phyloP scores from a whole-genome alignment of 2,888 invertebrate genomes.

The Neuroscelio doddi region DNA sequence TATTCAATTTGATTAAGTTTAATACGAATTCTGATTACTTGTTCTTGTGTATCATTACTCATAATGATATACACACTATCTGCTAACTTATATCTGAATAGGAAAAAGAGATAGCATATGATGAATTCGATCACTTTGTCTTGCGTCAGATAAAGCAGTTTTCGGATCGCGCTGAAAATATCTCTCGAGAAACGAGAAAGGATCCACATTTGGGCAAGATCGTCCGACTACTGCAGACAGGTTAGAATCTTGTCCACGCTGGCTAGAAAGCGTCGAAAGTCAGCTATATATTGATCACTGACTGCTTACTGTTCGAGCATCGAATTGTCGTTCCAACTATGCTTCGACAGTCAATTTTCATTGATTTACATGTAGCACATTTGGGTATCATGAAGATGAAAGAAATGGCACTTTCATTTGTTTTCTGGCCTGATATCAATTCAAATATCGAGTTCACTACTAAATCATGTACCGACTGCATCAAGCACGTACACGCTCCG shows the following conservation, averaged over 20 bases:
- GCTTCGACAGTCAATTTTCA: constrained; percentile 7
- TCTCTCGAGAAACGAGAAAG: constrained; percentile 18
- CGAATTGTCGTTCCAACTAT: constrained; percentile 8
- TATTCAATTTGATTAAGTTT: no score
- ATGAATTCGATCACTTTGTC: constrained; percentile 15
- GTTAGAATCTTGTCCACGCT: not conserved
- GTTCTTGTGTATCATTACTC: no score
- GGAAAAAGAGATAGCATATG: constrained; percentile 5
- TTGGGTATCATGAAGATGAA: constrained; percentile 30
- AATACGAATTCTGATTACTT: no score
- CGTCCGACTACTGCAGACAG: constrained; percentile 3
- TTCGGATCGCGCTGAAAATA: constrained; percentile 12
- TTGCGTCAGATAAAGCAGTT: constrained; percentile 16
- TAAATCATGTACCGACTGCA: constrained; percentile 24
- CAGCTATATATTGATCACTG: constrained; percentile 4
- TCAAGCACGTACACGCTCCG: constrained; percentile 17
- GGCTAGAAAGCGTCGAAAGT: constrained; percentile 16
- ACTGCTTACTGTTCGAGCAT: constrained; percentile 18
- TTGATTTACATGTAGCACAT: constrained; percentile 17
- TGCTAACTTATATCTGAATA: no score
- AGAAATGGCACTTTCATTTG: constrained; percentile 13
- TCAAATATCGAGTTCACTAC: constrained; percentile 16
- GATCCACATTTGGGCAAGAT: constrained; percentile 15
- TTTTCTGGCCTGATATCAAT: constrained; percentile 29
- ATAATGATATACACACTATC: no score